These are phyloP conservation scores for Rhinoptilus africanus DNA, from an alignment of 2,113 vertebrate species.

Conservation along the genomic window DNA sequence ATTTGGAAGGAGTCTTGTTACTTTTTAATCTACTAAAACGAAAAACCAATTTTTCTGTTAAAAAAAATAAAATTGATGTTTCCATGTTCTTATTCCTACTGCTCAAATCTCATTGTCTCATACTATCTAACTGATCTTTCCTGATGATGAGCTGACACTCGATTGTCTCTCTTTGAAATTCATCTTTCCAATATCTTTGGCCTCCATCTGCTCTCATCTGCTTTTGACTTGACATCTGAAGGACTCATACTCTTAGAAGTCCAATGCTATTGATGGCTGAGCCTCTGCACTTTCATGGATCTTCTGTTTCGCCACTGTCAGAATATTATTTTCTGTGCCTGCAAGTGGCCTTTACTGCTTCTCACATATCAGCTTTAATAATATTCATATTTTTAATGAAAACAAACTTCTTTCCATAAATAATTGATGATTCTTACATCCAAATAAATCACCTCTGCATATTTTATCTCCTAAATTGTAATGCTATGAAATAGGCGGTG, in stretches of 20 bases:
- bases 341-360: not conserved
- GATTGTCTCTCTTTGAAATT: not conserved
- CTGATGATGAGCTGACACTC: not conserved
- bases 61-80: not conserved
- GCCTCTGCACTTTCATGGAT: not conserved
- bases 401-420: not conserved
- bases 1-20: not conserved
- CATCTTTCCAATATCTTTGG: not conserved
- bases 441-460: not conserved
- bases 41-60: not conserved
- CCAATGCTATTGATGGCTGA: not conserved
- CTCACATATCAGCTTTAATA: not conserved
- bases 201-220: not conserved
- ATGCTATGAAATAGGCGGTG: rapidly evolving
- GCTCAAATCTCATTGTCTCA: not conserved
- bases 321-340: not conserved
- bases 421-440: not conserved
- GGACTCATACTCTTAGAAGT: not conserved
- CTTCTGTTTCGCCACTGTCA: not conserved
- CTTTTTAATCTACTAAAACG: not conserved
- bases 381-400: not conserved
- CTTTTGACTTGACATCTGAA: slow-evolving; percentile 14
- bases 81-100: not conserved
- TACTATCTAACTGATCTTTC: not conserved
- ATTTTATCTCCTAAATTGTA: not conserved